Evolutionary conservation across 2,888 invertebrate species (phyloP).

Genomic region (Abrostola tripartita): DNA sequence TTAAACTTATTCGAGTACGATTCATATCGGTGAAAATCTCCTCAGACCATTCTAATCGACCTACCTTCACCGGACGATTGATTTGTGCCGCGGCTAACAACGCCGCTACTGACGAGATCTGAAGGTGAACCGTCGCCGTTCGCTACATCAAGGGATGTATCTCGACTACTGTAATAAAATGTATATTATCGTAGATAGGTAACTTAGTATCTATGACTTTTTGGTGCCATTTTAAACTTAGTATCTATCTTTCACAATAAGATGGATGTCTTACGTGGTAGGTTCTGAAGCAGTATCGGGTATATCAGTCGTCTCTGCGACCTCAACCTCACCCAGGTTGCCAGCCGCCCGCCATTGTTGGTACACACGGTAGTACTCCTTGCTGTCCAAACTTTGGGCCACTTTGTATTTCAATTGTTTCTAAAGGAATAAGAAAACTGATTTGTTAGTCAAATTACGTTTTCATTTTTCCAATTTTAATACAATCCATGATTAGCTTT

Average conservation of each 20-base stretch:
- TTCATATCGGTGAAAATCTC: not conserved
- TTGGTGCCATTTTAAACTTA: too few relatives aligned
- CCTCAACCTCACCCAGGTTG: slow-evolving; percentile 89
- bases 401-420: slow-evolving; percentile 97
- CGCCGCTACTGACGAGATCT: slow-evolving; percentile 83
- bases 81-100: slow-evolving; percentile 80
- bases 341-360: slow-evolving; percentile 89
- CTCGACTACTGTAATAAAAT: slow-evolving; percentile 64
- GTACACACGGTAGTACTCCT: slow-evolving; percentile 93
- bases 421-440: slow-evolving; percentile 71
- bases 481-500: too few relatives aligned
- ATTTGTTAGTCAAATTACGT: slow-evolving; percentile 1
- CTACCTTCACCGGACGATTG: slow-evolving; percentile 78
- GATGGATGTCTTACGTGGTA: slow-evolving; percentile 66
- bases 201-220: too few relatives aligned
- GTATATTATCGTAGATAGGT: too few relatives aligned
- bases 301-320: slow-evolving; percentile 74
- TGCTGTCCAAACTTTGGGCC: slow-evolving; percentile 97
- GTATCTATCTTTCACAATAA: too few relatives aligned
- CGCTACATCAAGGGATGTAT: slow-evolving; percentile 76
- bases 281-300: slow-evolving; percentile 73
- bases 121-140: slow-evolving; percentile 82
- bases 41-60: not conserved
- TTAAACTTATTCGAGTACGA: not conserved
- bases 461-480: too few relatives aligned